Conservation (phyloP, 2,113 vertebrate genomes). For the Crotalus tigris region DNA sequence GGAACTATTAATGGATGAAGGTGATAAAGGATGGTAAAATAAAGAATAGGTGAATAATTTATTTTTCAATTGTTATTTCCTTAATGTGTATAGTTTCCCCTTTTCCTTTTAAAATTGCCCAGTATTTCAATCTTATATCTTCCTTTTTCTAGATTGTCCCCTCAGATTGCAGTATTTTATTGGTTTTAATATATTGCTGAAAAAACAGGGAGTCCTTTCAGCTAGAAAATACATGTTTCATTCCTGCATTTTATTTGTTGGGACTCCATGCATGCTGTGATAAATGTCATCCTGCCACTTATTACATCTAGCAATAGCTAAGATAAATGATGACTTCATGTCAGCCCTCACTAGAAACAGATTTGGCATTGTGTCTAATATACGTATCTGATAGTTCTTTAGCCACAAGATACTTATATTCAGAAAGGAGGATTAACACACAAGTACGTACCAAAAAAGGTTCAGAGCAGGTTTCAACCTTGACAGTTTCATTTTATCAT, state of each 20-base stretch:
- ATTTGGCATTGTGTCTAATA: not conserved
- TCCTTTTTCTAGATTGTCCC: not conserved
- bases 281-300: not conserved
- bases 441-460: not conserved
- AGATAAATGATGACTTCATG: slow-evolving; percentile 21
- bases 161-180: not conserved
- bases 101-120: not conserved
- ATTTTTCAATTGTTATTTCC: not conserved
- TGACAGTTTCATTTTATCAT: not conserved
- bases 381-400: not conserved
- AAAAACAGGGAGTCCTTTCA: not conserved
- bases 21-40: not conserved
- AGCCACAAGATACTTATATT: not conserved
- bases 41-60: not conserved
- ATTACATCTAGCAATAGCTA: slow-evolving; percentile 12
- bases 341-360: not conserved
- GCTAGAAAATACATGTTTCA: not conserved
- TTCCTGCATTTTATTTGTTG: not conserved
- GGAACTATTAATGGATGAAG: not conserved
- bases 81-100: not conserved
- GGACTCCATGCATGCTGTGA: not conserved
- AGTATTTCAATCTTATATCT: not conserved
- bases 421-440: not conserved
- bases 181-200: not conserved
- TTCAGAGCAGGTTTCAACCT: not conserved